phyloP scores from a whole-genome alignment of 2,797 vertebrate species.

The Propithecus deckenii region DNA sequence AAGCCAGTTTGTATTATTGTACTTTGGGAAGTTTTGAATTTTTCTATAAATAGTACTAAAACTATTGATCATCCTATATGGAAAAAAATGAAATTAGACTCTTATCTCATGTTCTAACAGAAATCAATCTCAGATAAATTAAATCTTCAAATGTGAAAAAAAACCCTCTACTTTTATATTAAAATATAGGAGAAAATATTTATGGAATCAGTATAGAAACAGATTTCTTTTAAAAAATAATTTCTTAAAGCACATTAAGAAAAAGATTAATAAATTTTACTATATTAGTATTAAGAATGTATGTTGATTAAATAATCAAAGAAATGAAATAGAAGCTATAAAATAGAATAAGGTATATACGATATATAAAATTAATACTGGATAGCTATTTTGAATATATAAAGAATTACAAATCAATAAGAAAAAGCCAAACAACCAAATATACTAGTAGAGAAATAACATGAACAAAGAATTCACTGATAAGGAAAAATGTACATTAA shows the following conservation, averaged over 20 bases:
- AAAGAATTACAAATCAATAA: not conserved
- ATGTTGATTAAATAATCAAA: not conserved
- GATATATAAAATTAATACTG: not conserved
- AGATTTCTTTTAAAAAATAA: not conserved
- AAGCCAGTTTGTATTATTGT: not conserved
- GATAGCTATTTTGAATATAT: not conserved
- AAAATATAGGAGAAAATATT: not conserved
- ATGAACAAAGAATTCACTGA: not conserved
- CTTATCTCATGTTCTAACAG: not conserved
- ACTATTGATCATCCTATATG: not conserved
- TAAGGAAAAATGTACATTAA: not conserved
- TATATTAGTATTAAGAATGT: not conserved
- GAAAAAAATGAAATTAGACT: not conserved
- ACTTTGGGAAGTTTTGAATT: not conserved
- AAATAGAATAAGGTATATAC: not conserved
- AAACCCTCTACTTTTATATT: not conserved
- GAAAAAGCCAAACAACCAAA: not conserved
- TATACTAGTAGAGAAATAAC: not conserved
- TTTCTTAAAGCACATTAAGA: not conserved
- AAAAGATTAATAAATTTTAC: not conserved
- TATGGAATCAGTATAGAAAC: not conserved
- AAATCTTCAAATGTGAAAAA: conserved; percentile 26
- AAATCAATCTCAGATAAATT: conserved; percentile 42
- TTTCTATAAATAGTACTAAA: conserved; percentile 39
- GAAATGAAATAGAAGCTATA: not conserved